Evolutionary conservation across 2,888 invertebrate species (phyloP).

Genomic region (Pammene aurita): DNA sequence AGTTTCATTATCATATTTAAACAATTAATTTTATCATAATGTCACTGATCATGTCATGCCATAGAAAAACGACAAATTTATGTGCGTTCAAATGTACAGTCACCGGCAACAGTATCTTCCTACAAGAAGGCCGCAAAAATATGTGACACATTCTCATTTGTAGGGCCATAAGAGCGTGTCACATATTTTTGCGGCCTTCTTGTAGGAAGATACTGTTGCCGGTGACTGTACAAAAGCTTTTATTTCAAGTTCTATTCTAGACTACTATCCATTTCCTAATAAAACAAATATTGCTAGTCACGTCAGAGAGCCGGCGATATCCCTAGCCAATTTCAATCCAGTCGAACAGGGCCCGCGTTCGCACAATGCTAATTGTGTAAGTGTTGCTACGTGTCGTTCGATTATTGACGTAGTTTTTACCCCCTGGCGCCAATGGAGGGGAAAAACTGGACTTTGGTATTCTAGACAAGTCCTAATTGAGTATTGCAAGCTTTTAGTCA

Average conservation of each 20-base stretch:
- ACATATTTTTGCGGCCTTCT: too few species aligned
- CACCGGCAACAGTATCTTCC: too few species aligned
- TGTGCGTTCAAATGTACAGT: background rate
- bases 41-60: background rate
- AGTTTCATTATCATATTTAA: background rate
- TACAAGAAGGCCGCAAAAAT: too few species aligned
- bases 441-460: constrained; percentile 23
- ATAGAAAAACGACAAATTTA: background rate
- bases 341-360: background rate
- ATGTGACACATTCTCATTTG: too few species aligned
- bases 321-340: background rate
- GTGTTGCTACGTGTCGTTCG: constrained; percentile 10
- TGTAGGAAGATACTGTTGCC: too few species aligned
- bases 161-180: too few species aligned
- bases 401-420: constrained; percentile 19
- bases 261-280: too few species aligned
- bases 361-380: constrained; percentile 25
- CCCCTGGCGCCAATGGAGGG: constrained; percentile 25
- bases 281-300: background rate
- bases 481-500: constrained; percentile 9
- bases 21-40: background rate
- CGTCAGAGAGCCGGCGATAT: background rate
- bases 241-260: background rate
- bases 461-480: constrained; percentile 20
- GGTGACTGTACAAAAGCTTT: too few species aligned